phyloP scores from a whole-genome alignment of 2,888 invertebrate genomes.

The Notodromas monacha region DNA sequence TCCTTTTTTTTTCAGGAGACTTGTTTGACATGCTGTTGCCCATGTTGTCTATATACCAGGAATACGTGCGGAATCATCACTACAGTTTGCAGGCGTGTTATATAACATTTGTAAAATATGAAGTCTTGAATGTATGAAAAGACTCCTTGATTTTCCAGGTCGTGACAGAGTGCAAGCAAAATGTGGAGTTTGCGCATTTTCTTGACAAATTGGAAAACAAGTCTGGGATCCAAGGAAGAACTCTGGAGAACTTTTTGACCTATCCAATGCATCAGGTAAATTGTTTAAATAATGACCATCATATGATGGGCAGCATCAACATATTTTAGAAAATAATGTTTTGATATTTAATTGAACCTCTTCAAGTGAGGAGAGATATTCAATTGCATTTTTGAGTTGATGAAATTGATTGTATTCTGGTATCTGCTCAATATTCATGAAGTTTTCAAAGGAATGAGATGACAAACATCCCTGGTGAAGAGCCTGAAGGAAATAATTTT shows the following conservation, averaged over 20 bases:
- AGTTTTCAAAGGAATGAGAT: no score
- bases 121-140: slow-evolving; percentile 2
- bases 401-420: no score
- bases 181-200: slow-evolving; percentile 32
- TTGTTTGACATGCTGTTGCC: slow-evolving; percentile 75
- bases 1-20: slow-evolving; percentile 29
- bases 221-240: slow-evolving; percentile 45
- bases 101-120: no score
- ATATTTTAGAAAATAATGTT: no score
- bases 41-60: slow-evolving; percentile 76
- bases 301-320: no score
- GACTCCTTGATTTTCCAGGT: no score
- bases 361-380: no score
- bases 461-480: no score
- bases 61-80: slow-evolving; percentile 74
- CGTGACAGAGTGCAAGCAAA: slow-evolving; percentile 65
- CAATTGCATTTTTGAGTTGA: no score
- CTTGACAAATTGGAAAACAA: slow-evolving; percentile 50
- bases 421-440: no score
- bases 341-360: no score
- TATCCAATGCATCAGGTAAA: slow-evolving; percentile 75
- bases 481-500: no score
- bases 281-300: background rate
- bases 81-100: slow-evolving; percentile 49
- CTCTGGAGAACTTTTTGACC: slow-evolving; percentile 55